These are phyloP conservation scores for Ophiothrix spiculata DNA, from an alignment of 35 echinoderm and acorn worm genomes.

Conservation along the genomic window DNA sequence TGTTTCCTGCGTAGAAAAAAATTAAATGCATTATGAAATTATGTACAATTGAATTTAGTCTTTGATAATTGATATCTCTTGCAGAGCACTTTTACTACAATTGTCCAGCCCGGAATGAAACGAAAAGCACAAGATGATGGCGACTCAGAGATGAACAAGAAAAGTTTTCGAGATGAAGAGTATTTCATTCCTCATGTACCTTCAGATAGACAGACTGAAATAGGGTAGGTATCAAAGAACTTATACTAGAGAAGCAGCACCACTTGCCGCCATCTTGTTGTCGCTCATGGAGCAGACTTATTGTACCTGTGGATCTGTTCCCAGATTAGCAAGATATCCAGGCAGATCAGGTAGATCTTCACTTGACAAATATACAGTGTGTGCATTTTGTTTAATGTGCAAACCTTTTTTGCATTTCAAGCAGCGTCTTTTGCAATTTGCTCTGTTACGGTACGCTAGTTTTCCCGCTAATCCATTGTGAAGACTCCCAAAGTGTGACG, in stretches of 20 bases:
- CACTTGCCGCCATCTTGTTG: too few species aligned
- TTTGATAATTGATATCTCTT: neutral
- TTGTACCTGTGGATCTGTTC: too few species aligned
- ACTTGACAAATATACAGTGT: neutral
- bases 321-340: too few species aligned
- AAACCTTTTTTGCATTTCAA: neutral
- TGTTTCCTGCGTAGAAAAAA: too few species aligned
- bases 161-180: constrained; percentile 50
- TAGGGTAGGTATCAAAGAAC: constrained; percentile 11
- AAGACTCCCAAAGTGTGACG: too few species aligned
- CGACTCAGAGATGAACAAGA: constrained; percentile 4
- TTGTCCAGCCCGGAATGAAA: constrained; percentile 31
- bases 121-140: constrained; percentile 9
- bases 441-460: too few species aligned
- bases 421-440: too few species aligned
- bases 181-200: constrained; percentile 47
- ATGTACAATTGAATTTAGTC: too few species aligned
- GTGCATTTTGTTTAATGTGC: neutral
- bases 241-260: neutral
- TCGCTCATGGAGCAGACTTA: neutral
- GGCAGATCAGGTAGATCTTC: neutral
- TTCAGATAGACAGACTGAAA: constrained; percentile 53
- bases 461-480: too few species aligned
- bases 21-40: too few species aligned
- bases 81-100: constrained; percentile 28